A percentile compares a stretch with the other conserved stretches of the same genome.
Conservation (phyloP, 35 echinoderm and acorn worm species). For the Ophiothrix spiculata region DNA sequence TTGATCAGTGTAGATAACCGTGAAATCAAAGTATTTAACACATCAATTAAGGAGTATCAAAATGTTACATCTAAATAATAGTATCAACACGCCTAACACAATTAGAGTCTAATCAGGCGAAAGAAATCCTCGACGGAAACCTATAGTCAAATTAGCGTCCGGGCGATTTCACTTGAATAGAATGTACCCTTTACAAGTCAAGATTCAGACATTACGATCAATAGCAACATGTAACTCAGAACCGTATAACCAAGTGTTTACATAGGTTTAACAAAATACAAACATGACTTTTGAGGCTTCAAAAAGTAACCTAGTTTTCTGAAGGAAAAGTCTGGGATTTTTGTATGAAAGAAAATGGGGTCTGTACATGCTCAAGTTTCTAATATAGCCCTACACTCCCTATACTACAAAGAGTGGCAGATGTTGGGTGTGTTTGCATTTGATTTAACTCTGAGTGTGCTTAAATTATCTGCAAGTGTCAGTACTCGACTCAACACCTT, state of each 20-base stretch:
- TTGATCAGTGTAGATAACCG: background rate
- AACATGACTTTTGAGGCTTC: background rate
- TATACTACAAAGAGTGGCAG: background rate
- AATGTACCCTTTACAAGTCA: no score
- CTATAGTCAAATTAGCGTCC: background rate
- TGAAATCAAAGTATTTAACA: background rate
- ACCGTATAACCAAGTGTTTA: background rate
- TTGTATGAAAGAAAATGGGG: no score
- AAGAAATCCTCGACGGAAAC: background rate
- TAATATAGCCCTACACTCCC: no score
- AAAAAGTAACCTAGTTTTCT: no score
- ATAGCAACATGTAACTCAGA: background rate
- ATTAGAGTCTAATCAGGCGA: background rate
- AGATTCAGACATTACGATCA: background rate
- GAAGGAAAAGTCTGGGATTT: no score
- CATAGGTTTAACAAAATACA: background rate
- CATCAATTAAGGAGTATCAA: no score
- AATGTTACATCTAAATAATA: no score
- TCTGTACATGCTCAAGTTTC: no score
- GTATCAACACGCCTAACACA: background rate
- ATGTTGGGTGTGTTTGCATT: background rate
- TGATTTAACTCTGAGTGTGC: background rate
- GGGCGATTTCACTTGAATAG: background rate
- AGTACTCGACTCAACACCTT: background rate
- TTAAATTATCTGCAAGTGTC: background rate